These are phyloP conservation scores for Danaus plexippus DNA, from an alignment of 1,140 invertebrate species.

Conservation along the genomic window DNA sequence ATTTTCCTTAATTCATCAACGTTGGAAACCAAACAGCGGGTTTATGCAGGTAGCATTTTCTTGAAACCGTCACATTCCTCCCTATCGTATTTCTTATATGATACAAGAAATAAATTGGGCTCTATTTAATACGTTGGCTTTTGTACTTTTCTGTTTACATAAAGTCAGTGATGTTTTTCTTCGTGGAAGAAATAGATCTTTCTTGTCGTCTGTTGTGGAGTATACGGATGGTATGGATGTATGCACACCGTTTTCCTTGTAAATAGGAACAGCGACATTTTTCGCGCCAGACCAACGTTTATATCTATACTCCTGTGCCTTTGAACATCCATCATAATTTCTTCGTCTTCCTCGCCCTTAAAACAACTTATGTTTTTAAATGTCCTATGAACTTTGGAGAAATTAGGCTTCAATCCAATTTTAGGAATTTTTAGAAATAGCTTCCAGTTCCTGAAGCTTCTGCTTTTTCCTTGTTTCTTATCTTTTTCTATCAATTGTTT, in stretches of 20 bases:
- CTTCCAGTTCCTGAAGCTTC: too few species aligned
- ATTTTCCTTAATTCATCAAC: too few species aligned
- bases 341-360: constrained; percentile 39
- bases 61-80: too few species aligned
- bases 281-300: constrained; percentile 47
- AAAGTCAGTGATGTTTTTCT: constrained; percentile 17
- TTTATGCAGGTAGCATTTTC: too few species aligned
- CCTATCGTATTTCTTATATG: too few species aligned
- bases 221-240: constrained; percentile 61
- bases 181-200: constrained; percentile 44
- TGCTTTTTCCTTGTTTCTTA: constrained; percentile 10
- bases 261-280: constrained; percentile 57
- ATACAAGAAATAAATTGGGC: too few species aligned
- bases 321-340: constrained; percentile 39
- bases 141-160: constrained; percentile 1
- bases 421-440: constrained; percentile 19
- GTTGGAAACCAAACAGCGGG: too few species aligned
- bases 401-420: constrained; percentile 31
- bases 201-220: constrained; percentile 53
- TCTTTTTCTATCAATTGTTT: constrained; percentile 16
- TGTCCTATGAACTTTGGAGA: constrained; percentile 33
- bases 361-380: constrained; percentile 50
- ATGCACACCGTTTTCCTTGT: constrained; percentile 49
- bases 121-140: background rate
- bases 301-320: constrained; percentile 60